phyloP scores from a whole-genome alignment of 2,797 vertebrate genomes.

The Chloroceryle amazona region DNA sequence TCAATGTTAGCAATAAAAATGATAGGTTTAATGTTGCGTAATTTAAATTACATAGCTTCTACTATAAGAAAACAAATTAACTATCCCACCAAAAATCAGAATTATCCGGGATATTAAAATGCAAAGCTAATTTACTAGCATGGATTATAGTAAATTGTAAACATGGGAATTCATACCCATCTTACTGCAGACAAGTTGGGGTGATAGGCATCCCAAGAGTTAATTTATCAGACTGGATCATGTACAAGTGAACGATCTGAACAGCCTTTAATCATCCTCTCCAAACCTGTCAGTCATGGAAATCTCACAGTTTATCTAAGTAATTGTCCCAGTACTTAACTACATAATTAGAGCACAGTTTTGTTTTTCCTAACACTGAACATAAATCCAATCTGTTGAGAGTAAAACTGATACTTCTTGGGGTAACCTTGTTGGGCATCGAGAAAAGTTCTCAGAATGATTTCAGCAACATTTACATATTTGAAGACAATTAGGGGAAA shows the following conservation, averaged over 20 bases:
- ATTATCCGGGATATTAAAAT: background rate
- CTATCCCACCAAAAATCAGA: background rate
- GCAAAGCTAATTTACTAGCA: background rate
- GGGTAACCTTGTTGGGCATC: background rate
- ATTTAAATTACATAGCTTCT: background rate
- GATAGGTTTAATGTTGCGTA: background rate
- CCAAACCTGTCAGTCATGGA: background rate
- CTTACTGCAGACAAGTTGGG: background rate
- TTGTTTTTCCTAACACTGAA: background rate
- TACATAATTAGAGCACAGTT: background rate
- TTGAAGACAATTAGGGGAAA: background rate
- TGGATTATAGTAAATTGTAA: background rate
- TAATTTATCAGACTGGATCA: background rate
- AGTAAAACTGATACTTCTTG: background rate
- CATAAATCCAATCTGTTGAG: background rate
- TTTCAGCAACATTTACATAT: background rate
- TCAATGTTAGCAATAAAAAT: background rate
- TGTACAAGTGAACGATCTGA: background rate
- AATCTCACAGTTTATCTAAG: background rate
- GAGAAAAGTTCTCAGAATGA: background rate
- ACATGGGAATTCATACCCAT: background rate
- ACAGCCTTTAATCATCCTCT: background rate
- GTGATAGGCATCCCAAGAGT: background rate
- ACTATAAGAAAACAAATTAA: background rate
- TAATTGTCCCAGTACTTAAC: background rate